Base-by-base conservation (phyloP, 2,888 invertebrate species). In the Drosophila algonquin region DNA sequence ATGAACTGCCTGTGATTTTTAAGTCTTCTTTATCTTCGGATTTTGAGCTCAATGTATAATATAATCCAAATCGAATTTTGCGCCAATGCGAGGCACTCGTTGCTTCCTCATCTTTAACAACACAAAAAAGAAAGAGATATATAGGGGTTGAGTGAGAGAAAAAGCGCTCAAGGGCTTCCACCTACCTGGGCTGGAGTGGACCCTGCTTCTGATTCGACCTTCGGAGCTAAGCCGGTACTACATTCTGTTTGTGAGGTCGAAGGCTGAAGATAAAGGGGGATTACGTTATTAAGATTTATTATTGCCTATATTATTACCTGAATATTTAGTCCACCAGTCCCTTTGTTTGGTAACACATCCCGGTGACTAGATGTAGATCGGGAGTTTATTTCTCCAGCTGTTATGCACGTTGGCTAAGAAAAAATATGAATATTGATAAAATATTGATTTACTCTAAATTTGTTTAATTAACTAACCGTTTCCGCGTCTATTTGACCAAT, bases 41-140 rank as follows among this genome's bases (percentile, higher is more conserved):
- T 35, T 10, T 35, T n/a, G 8, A n/a, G 21, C 10, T 67, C 68
- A 83, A n/a, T 79, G 68, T 47, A 75, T 51, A 1, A 77, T 73
- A 27, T 86, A 78, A 3, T 89, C 88, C 60, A 81, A 69, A 68
- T 90, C 90, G 56, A 90, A 90, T 73, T 81, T 89, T 53, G 90
- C 90, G 5, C 86, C 89, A 45, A 90, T 90, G 32, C 89, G 89
- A 1, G 90, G 90, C 18, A 79, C 57, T 2, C 89, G 88, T 51
- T 75, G 81, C 18, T 80, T 89, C 9, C 80, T 69, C 12, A 62
- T 71, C 76, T 74, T 67, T 18, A 21, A 2, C 24, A 47, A n/a
- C 21, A 12, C n/a, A 21, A 10, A 24, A 64, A 1, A 51, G 16
- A 14, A 10, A 10, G 21, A 55, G n/a, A 10, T 3, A 4, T n/a